These are phyloP conservation scores for Solea senegalensis DNA, from an alignment of 2,113 vertebrate genomes.

Conservation along the genomic window DNA sequence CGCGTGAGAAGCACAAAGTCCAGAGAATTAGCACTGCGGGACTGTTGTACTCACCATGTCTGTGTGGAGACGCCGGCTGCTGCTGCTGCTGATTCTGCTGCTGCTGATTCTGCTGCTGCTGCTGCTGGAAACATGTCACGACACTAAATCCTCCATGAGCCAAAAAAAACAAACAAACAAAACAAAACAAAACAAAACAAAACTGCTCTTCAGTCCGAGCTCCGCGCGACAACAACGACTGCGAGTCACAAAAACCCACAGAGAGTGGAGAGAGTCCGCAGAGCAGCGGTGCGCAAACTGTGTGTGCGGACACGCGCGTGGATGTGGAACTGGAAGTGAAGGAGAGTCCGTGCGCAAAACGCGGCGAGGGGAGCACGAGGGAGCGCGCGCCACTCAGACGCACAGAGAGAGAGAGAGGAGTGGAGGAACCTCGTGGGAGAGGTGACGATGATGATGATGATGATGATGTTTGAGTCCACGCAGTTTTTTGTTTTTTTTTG, in stretches of 20 bases:
- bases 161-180: not conserved
- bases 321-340: not conserved
- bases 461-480: not conserved
- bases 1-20: no score
- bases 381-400: not conserved
- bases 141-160: constrained; percentile 56
- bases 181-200: constrained; percentile 1
- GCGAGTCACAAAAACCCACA: rapidly evolving
- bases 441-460: not conserved
- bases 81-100: not conserved
- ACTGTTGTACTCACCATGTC: constrained; percentile 64
- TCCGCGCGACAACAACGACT: not conserved
- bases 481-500: not conserved
- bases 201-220: constrained; percentile 5
- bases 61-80: constrained; percentile 43
- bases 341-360: constrained; percentile 40
- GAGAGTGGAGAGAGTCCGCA: not conserved
- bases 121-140: constrained; percentile 52
- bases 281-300: not conserved
- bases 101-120: not conserved
- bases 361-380: constrained; percentile 1
- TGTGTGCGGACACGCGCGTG: not conserved
- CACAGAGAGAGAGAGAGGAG: not conserved
- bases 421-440: constrained; percentile 2
- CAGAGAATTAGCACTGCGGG: not conserved